Conservation (phyloP, 2,113 vertebrate genomes). For the Chitala chitala region DNA sequence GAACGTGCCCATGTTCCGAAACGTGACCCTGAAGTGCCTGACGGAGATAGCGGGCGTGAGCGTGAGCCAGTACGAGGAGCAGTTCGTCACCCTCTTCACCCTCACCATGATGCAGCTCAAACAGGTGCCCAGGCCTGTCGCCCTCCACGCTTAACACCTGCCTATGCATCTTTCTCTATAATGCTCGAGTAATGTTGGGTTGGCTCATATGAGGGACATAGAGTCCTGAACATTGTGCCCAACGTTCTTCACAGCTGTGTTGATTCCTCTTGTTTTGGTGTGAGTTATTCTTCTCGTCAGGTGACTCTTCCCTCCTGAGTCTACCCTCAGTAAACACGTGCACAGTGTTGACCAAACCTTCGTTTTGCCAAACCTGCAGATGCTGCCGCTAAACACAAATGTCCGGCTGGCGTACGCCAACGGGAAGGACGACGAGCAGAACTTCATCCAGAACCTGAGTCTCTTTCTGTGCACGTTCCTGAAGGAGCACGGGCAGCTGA, state of each 20-base stretch:
- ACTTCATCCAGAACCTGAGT: constrained; percentile 96
- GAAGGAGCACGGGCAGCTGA: constrained; percentile 87
- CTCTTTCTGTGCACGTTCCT: constrained; percentile 95
- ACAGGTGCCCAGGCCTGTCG: constrained; percentile 64
- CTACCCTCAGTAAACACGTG: too few species aligned
- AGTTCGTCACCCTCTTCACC: constrained; percentile 88
- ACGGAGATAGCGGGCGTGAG: constrained; percentile 92
- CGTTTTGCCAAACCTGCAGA: constrained; percentile 53
- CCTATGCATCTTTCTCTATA: background rate
- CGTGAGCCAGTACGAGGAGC: constrained; percentile 92
- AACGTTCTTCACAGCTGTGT: background rate
- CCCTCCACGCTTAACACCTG: background rate
- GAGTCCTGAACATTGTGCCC: too few species aligned
- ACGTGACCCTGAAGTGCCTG: constrained; percentile 92
- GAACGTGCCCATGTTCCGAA: constrained; percentile 96
- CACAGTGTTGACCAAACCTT: too few species aligned
- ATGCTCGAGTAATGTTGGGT: too few species aligned
- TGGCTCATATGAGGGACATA: too few species aligned
- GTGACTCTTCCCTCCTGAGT: too few species aligned
- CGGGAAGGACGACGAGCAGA: constrained; percentile 95
- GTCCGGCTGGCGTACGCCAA: constrained; percentile 87
- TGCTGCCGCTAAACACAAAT: constrained; percentile 96
- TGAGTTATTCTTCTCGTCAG: background rate
- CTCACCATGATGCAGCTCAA: constrained; percentile 94
- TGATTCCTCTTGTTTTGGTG: background rate